phyloP scores from a whole-genome alignment of 2,797 vertebrate species.

The Nasua narica region DNA sequence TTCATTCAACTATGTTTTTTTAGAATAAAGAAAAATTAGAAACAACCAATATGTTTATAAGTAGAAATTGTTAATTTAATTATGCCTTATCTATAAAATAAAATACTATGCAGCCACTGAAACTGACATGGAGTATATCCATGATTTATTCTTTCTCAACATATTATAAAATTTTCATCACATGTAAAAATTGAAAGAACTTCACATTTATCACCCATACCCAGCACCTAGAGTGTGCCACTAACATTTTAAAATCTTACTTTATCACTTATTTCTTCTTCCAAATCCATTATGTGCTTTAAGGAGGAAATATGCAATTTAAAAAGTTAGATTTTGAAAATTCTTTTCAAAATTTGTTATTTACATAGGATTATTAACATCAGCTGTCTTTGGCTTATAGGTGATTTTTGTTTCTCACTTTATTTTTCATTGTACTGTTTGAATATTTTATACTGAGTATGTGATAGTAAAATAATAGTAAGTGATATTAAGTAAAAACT shows the following conservation, averaged over 20 bases:
- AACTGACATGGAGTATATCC: background rate
- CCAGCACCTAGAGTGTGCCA: background rate
- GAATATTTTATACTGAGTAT: background rate
- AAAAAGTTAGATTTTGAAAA: background rate
- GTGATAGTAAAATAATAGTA: background rate
- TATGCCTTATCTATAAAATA: background rate
- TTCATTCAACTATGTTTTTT: background rate
- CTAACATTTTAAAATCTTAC: background rate
- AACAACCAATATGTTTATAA: background rate
- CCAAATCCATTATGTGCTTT: background rate
- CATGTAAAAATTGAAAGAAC: background rate
- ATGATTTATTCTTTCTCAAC: background rate
- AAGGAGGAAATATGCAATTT: background rate
- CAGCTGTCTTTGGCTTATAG: background rate
- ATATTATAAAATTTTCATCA: background rate
- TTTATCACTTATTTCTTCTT: background rate
- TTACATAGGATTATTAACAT: background rate
- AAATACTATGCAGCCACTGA: background rate
- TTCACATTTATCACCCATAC: background rate
- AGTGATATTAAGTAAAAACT: background rate
- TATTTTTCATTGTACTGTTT: slow-evolving; percentile 33
- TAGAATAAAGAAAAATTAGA: slow-evolving; percentile 19
- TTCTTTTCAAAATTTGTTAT: background rate
- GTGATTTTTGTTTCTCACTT: slow-evolving; percentile 15
- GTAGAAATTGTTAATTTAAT: background rate